These are phyloP conservation scores for Heliconius charithonia DNA, from an alignment of 2,888 invertebrate species.

Conservation along the genomic window DNA sequence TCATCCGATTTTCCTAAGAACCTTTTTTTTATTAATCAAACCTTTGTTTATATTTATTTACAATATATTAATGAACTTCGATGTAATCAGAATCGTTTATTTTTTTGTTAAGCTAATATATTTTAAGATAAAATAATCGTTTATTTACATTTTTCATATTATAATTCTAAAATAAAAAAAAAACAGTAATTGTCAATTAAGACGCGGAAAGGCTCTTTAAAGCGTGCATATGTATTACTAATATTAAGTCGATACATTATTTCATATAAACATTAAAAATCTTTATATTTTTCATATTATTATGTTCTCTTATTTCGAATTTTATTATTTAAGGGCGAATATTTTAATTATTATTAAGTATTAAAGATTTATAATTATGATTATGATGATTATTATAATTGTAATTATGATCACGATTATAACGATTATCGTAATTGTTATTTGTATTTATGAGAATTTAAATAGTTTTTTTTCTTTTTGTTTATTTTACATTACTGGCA, in stretches of 20 bases:
- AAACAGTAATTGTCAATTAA: conserved; percentile 6
- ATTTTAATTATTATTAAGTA: conserved; percentile 22
- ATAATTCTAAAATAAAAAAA: background rate
- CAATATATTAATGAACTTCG: background rate
- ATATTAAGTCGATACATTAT: background rate
- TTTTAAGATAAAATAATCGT: background rate
- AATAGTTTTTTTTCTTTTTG: background rate
- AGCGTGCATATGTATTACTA: background rate
- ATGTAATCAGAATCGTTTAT: background rate
- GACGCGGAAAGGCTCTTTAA: background rate
- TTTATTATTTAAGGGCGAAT: conserved; percentile 30
- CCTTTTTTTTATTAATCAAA: background rate
- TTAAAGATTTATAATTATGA: background rate
- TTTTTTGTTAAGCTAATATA: background rate
- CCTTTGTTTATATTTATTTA: background rate
- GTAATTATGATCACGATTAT: background rate
- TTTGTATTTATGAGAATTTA: background rate
- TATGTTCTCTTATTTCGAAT: conserved; percentile 36
- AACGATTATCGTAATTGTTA: background rate
- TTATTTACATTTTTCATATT: background rate
- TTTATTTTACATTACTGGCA: conserved; percentile 23
- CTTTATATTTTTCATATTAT: background rate
- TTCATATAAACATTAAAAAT: background rate
- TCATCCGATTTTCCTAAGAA: background rate
- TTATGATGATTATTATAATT: background rate